Conservation (phyloP, 2,888 invertebrate species). For the Lepidonotus clava region DNA sequence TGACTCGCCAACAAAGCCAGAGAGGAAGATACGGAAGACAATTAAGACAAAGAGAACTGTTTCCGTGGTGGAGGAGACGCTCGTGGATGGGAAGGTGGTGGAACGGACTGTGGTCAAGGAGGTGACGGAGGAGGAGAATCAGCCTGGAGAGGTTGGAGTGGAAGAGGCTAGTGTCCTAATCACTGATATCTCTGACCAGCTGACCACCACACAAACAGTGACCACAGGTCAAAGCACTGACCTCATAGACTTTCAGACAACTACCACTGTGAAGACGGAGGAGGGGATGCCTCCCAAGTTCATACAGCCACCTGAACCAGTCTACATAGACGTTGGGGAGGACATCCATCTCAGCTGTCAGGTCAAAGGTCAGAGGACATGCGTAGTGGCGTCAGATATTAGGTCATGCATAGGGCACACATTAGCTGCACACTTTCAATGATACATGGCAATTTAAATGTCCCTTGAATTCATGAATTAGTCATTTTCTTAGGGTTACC, state of each 20-base stretch:
- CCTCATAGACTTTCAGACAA: neutral
- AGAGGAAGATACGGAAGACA: conserved; percentile 25
- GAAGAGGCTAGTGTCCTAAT: conserved; percentile 30
- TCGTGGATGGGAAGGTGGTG: conserved; percentile 40
- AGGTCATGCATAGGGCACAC: neutral
- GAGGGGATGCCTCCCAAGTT: conserved; percentile 50
- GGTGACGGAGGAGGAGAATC: neutral
- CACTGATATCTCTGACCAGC: neutral
- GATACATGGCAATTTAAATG: too few relatives aligned
- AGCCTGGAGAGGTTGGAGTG: neutral
- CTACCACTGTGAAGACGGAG: neutral
- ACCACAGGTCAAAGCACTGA: neutral
- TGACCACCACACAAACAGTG: neutral
- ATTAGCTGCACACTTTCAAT: neutral
- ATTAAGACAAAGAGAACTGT: conserved; percentile 20
- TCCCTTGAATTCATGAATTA: too few relatives aligned
- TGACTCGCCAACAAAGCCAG: neutral
- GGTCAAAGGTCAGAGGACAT: conserved; percentile 52
- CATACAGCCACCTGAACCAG: conserved; percentile 54
- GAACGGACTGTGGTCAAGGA: conserved; percentile 1
- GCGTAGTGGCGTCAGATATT: neutral
- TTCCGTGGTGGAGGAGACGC: conserved; percentile 32
- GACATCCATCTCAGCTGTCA: conserved; percentile 57
- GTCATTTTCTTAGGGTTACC: too few relatives aligned
- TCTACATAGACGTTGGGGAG: conserved; percentile 52